phyloP scores from a whole-genome alignment of 2,888 invertebrate species.

The Ischnus inquisitorius region DNA sequence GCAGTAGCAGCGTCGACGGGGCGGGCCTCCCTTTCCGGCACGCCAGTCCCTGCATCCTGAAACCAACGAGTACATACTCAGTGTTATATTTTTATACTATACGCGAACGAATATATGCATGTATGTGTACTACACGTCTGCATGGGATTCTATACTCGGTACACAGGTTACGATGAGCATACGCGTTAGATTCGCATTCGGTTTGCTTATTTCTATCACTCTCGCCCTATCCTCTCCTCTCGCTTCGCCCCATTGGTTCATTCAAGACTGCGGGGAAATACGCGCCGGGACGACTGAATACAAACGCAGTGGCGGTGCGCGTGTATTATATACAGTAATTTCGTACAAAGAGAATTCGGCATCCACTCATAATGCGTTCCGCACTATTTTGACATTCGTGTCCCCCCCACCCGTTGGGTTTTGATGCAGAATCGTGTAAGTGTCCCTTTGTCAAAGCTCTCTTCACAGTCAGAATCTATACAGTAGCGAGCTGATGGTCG shows the following conservation, averaged over 20 bases:
- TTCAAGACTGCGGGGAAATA: conserved; percentile 11
- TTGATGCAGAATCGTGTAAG: conserved; percentile 35
- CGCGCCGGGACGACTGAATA: neutral
- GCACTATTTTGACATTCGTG: conserved; percentile 70
- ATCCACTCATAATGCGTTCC: conserved; percentile 67
- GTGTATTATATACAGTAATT: conserved; percentile 14
- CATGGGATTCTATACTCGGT: conserved; percentile 32
- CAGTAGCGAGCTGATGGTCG: neutral
- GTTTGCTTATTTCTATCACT: conserved; percentile 39
- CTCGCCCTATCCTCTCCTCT: neutral
- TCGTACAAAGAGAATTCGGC: conserved; percentile 49
- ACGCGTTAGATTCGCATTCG: conserved; percentile 41
- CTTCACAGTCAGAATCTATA: neutral
- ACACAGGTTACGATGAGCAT: conserved; percentile 43
- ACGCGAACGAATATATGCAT: too few species aligned
- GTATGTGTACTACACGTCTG: conserved; percentile 18
- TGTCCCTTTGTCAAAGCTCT: conserved; percentile 58
- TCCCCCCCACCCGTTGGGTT: conserved; percentile 10
- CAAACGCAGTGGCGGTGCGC: neutral
- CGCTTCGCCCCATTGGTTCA: neutral
- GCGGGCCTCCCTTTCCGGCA: conserved; percentile 80
- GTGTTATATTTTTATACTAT: conserved; percentile 59
- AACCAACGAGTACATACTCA: conserved; percentile 67
- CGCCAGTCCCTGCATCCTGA: conserved; percentile 82
- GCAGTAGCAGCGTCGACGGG: conserved; percentile 77